Base-by-base conservation (phyloP, 2,797 vertebrate species). In the Microchirus variegatus region DNA sequence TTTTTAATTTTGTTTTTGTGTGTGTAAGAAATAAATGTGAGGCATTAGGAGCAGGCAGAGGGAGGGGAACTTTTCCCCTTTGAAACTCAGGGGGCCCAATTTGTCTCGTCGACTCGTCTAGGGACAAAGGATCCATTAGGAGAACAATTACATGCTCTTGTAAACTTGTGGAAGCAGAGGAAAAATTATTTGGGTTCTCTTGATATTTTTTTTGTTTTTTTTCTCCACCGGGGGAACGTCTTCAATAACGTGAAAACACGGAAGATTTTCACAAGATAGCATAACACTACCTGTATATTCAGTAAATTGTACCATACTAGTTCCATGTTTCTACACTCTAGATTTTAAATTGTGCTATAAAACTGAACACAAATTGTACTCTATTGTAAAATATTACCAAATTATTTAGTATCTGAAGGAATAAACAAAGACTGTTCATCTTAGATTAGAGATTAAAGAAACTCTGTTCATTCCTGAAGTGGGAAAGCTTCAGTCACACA, bases 81-180 rank as follows among this genome's bases (percentile, higher is more conserved):
- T 50, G 56, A 58, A 58, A 78, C 83, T 64, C 2, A 43, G 53
- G 74, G 84, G n/a, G n/a, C n/a, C 76, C 65, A 61, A 81, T 74
- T 74, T 55, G 64, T 87, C 59, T 88, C 18, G 7, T 68, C 66
- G 71, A 66, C 57, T 77, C 58, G 57, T 75, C 62, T 4, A 53
- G 61, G 70, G 76, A 80, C 77, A 68, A 58, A 88, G 83, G 63
- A 67, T 67, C 78, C 79, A 87, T 84, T 88, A 87, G 75, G 70
- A 49, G 79, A 83, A 77, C 79, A 78, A 89, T 90, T 80, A 87
- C 80, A 76, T 59, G 61, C 73, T 70, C 74, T 87, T 72, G 73
- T 86, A 59, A 83, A 73, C 74, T 75, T 19, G 56, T 74, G 77
- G 73, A 84, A 68, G 72, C 69, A 75, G 77, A 85, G 83, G 79